phyloP scores from a whole-genome alignment of 2,113 vertebrate species.

The Bos indicus region DNA sequence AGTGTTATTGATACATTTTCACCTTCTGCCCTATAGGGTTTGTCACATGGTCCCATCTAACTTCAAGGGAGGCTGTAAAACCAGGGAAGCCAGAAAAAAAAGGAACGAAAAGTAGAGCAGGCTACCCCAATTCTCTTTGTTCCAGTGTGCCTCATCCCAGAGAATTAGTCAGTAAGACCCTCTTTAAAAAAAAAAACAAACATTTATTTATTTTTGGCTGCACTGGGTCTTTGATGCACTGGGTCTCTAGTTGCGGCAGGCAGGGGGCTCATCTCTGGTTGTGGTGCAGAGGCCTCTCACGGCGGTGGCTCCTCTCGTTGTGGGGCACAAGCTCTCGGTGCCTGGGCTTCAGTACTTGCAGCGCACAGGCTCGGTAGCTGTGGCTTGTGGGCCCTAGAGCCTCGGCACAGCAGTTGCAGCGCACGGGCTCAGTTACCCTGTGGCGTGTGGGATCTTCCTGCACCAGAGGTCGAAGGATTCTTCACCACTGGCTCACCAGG shows the following conservation, averaged over 20 bases:
- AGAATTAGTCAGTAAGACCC: not conserved
- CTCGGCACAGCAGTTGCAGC: not conserved
- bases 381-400: not conserved
- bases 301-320: not conserved
- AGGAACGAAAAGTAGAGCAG: not conserved
- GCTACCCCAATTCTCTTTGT: not conserved
- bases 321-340: not conserved
- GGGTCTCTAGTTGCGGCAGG: no score
- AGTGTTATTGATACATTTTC: not conserved
- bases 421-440: not conserved
- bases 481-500: not conserved
- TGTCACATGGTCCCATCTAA: not conserved
- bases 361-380: accelerated
- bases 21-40: not conserved
- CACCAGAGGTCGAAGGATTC: not conserved
- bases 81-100: not conserved
- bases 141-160: not conserved
- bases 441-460: not conserved
- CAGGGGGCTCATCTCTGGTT: not conserved
- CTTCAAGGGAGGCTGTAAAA: not conserved
- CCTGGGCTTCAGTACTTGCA: not conserved
- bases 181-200: not conserved
- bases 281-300: not conserved
- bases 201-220: not conserved
- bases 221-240: not conserved